Evolutionary conservation across 2,797 vertebrate species (phyloP).

Genomic region (Carapus acus): DNA sequence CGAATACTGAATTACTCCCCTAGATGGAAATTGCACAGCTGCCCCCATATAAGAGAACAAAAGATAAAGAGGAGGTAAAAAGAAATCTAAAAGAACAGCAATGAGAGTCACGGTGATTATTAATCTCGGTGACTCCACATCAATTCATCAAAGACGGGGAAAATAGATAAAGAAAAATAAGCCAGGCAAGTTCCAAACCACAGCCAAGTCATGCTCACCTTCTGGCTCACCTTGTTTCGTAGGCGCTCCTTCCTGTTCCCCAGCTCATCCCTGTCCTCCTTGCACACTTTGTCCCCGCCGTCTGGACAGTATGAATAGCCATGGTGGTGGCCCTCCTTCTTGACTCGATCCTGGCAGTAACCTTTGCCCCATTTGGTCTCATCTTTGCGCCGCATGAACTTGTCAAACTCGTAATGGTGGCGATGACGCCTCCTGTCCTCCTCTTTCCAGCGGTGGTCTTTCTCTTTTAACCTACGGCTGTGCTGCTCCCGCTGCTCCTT

Average conservation of each 20-base stretch:
- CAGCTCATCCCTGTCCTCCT: conserved; percentile 84
- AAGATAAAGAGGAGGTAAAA: too few relatives aligned
- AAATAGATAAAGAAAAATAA: too few relatives aligned
- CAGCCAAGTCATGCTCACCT: conserved; percentile 66
- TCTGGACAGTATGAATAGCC: conserved; percentile 77
- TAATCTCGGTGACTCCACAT: too few relatives aligned
- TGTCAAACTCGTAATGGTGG: conserved; percentile 85
- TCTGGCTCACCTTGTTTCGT: conserved; percentile 89
- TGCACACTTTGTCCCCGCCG: conserved; percentile 79
- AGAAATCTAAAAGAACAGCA: too few relatives aligned
- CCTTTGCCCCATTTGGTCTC: conserved; percentile 91
- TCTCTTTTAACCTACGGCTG: conserved; percentile 81
- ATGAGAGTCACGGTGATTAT: too few relatives aligned
- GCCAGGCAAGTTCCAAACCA: conserved; percentile 2
- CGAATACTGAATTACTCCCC: too few relatives aligned
- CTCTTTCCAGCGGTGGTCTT: conserved; percentile 81
- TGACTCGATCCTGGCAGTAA: conserved; percentile 84
- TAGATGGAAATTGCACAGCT: too few relatives aligned
- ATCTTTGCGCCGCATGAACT: conserved; percentile 87
- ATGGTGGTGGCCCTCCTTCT: conserved; percentile 83
- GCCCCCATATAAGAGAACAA: too few relatives aligned
- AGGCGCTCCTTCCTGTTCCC: conserved; percentile 85
- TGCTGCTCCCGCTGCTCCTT: conserved; percentile 86
- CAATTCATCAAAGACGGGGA: too few relatives aligned
- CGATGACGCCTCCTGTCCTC: conserved; percentile 86